Evolutionary conservation across 2,113 vertebrate genomes (phyloP), one percentile per base, ranked within the genome.

Genomic region (Grus americana): DNA sequence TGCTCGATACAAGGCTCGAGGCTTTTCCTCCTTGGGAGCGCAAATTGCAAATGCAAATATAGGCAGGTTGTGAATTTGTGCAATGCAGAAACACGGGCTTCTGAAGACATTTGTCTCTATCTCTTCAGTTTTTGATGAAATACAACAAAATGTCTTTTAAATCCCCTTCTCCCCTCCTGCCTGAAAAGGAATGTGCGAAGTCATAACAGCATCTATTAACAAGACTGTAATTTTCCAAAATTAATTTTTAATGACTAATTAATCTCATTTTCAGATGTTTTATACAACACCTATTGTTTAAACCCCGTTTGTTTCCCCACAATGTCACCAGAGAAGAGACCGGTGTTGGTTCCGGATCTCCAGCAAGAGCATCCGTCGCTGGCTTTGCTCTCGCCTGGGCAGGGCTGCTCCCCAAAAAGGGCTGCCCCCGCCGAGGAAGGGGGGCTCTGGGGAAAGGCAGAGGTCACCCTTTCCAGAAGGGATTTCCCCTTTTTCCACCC

Each of bases 191-290:
- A 46, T 7, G 0, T 24, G 75, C 44, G 63, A 84, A 92, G 81
- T 74, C n/a, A 8, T 21, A 30, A 62, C 10, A 1, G 27, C 3
- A 1, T 66, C 86, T 92, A 72, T 97, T 97, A 97, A 74, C 79
- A 66, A 88, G 89, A 65, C 61, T 80, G 54, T 93, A 97, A 96
- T 97, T 97, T 96, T 74, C 92, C 58, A 57, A 88, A 96, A 97
- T 97, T 97, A 97, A 92, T 96, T 96, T 96, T 97, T 97, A 97
- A 97, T 96, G 68, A 81, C 81, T 94, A 86, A 95, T 95, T 95
- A 94, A 79, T 96, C 93, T 81, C 92, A 75, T 92, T 96, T 97
- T 93, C 59, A 42, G 72, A 44, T 90, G 73, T 95, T 95, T 92
- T 75, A 18, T 86, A 74, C 78, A 96, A 76, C 89, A 92, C 67